Percentiles rank a stretch among this genome's conserved stretches.
phyloP scores from a whole-genome alignment of 2,888 invertebrate species.

The Colletes collaris region DNA sequence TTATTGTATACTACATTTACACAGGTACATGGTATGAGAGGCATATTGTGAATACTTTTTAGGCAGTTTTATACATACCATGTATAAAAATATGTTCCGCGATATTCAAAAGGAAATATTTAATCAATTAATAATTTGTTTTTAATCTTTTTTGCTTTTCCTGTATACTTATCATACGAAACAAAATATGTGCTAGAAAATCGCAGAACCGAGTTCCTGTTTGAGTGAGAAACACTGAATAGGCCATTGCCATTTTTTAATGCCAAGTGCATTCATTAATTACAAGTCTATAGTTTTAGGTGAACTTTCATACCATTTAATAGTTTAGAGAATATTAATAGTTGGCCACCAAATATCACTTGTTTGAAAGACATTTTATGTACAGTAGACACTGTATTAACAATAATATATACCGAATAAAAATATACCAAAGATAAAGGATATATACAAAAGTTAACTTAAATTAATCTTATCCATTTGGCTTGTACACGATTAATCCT shows the following conservation, averaged over 20 bases:
- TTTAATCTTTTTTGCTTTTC: conserved; percentile 11
- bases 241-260: conserved; percentile 24
- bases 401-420: conserved; percentile 34
- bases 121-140: conserved; percentile 14
- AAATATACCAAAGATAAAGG: conserved; percentile 52
- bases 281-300: conserved; percentile 22
- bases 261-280: background rate
- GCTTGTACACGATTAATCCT: conserved; percentile 56
- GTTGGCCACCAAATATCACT: conserved; percentile 45
- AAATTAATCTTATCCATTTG: conserved; percentile 49
- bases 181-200: conserved; percentile 13
- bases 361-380: conserved; percentile 56
- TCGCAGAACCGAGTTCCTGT: conserved; percentile 18
- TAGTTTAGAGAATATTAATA: conserved; percentile 34
- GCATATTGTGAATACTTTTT: conserved; percentile 58
- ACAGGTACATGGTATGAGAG: conserved; percentile 65
- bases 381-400: conserved; percentile 44
- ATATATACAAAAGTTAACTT: conserved; percentile 49
- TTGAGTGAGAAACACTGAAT: conserved; percentile 19
- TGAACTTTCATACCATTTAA: conserved; percentile 38
- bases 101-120: conserved; percentile 30
- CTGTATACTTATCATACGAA: conserved; percentile 13
- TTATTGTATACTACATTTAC: conserved; percentile 54
- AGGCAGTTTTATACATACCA: conserved; percentile 63
- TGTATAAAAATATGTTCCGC: conserved; percentile 65